Conservation (phyloP, 2,888 invertebrate genomes). For the Euplagia quadripunctaria region DNA sequence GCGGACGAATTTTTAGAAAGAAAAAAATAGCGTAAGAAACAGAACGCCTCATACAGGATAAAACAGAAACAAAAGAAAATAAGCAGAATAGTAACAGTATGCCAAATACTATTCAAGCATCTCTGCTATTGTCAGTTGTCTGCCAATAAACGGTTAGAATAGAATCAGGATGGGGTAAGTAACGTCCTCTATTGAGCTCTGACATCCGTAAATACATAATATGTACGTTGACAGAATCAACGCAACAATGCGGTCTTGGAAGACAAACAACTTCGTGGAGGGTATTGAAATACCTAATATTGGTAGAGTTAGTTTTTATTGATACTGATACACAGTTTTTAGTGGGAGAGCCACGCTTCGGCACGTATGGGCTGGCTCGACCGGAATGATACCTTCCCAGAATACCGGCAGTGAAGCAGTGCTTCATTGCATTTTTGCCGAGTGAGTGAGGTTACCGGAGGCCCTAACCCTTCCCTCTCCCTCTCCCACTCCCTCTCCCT, state of each 20-base stretch:
- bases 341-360: too few species aligned
- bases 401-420: too few species aligned
- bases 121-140: neutral
- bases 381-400: too few species aligned
- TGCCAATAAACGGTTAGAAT: constrained; percentile 4
- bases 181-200: neutral
- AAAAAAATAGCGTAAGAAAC: neutral
- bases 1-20: neutral
- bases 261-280: neutral
- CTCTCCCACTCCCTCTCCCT: too few species aligned
- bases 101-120: neutral
- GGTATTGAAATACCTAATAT: neutral
- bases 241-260: constrained; percentile 4
- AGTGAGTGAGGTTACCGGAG: too few species aligned
- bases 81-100: neutral
- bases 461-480: too few species aligned
- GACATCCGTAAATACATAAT: constrained; percentile 10
- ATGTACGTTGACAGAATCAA: constrained; percentile 4
- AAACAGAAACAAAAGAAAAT: neutral
- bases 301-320: neutral
- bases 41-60: neutral
- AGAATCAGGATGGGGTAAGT: constrained; percentile 9
- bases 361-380: too few species aligned
- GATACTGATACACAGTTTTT: neutral
- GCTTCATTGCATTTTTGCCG: too few species aligned